Percentiles rank a stretch among this genome's conserved stretches.
phyloP scores from a whole-genome alignment of 2,888 invertebrate species.

The Drosophila bunnanda region DNA sequence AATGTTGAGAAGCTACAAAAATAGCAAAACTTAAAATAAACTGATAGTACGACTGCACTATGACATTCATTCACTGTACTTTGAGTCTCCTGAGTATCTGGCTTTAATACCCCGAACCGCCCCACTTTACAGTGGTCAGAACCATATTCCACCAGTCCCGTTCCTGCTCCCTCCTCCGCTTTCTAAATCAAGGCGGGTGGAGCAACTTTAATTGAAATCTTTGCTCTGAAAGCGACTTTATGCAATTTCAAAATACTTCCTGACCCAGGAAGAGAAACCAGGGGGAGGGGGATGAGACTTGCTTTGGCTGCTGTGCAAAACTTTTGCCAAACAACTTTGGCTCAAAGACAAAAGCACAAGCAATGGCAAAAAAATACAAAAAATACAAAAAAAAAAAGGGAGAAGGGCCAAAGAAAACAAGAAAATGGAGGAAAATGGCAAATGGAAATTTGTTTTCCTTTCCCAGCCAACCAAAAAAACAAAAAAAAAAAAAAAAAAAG shows the following conservation, averaged over 20 bases:
- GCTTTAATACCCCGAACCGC: not conserved
- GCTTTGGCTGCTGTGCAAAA: constrained; percentile 50
- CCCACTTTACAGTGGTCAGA: constrained; percentile 2
- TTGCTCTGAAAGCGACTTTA: constrained; percentile 64
- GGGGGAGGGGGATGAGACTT: not conserved
- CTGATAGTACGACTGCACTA: not conserved
- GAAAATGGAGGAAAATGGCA: constrained; percentile 42
- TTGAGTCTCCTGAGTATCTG: not conserved
- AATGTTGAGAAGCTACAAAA: not conserved
- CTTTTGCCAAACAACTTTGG: constrained; percentile 62
- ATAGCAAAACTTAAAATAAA: not conserved
- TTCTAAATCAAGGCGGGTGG: constrained; percentile 8
- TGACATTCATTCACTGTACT: not conserved
- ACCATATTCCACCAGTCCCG: not conserved
- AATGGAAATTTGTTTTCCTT: constrained; percentile 65
- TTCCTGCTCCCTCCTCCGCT: not conserved
- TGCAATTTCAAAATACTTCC: constrained; percentile 71
- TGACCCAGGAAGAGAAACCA: constrained; percentile 35
- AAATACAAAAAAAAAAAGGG: constrained; percentile 1
- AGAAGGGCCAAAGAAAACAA: constrained; percentile 31
- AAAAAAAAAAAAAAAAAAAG: not conserved
- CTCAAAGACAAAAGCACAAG: constrained; percentile 66
- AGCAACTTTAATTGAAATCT: constrained; percentile 74
- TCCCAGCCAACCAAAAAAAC: constrained; percentile 20
- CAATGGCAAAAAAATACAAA: not conserved